Percentiles rank a stretch among this genome's conserved stretches.
phyloP scores from a whole-genome alignment of 2,113 vertebrate genomes.

The Echinops telfairi region DNA sequence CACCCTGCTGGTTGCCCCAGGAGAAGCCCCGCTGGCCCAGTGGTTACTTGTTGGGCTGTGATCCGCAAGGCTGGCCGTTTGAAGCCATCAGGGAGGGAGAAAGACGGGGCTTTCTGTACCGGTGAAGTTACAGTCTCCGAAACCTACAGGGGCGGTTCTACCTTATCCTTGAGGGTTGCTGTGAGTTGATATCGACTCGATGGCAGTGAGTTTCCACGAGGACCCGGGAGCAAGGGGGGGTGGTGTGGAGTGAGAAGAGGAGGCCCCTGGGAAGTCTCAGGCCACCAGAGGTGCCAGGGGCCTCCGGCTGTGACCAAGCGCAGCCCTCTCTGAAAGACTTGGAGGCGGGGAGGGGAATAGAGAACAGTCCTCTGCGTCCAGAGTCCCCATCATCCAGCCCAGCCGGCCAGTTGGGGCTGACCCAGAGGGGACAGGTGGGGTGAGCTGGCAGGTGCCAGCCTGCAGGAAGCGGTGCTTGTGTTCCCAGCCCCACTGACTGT shows the following conservation, averaged over 20 bases:
- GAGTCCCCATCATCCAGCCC: background rate
- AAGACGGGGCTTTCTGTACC: too few species aligned
- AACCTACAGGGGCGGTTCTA: too few species aligned
- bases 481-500: background rate
- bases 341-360: background rate
- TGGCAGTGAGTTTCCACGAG: background rate
- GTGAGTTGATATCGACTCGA: background rate
- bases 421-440: background rate
- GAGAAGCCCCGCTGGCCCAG: background rate
- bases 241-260: background rate
- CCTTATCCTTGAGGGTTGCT: background rate
- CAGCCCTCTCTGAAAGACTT: background rate
- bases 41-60: background rate
- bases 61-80: background rate
- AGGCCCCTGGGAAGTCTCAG: background rate
- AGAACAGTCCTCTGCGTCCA: background rate
- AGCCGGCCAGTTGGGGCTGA: background rate
- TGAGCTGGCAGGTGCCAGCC: constrained; percentile 39
- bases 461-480: constrained; percentile 50
- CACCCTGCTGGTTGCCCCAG: too few species aligned
- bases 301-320: background rate
- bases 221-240: too few species aligned
- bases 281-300: fast-evolving
- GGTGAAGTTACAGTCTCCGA: too few species aligned
- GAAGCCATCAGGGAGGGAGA: background rate